phyloP scores from a whole-genome alignment of 2,113 vertebrate species.

The Lampris megalopsis region DNA sequence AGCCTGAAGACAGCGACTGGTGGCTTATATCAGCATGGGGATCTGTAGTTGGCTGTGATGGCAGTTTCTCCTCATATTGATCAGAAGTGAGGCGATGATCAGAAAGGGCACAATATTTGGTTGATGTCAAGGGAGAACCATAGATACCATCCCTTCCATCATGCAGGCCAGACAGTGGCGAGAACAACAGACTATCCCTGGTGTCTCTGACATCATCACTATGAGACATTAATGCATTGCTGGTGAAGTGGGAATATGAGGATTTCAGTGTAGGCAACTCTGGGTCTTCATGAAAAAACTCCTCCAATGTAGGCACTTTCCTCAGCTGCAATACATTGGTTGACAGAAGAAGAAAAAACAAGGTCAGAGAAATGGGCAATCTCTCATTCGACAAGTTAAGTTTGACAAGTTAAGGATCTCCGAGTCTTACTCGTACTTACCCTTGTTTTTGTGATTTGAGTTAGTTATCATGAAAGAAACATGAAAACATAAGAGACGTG shows the following conservation, averaged over 20 bases:
- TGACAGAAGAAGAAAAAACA: not conserved
- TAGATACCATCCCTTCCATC: constrained; percentile 10
- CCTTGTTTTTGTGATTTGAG: too few species aligned
- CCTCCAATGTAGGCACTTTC: constrained; percentile 71
- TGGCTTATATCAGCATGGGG: constrained; percentile 34
- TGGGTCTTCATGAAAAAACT: constrained; percentile 67
- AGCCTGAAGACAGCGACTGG: constrained; percentile 68
- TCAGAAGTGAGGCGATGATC: constrained; percentile 29
- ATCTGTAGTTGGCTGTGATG: constrained; percentile 14
- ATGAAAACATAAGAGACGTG: too few species aligned
- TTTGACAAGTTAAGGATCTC: too few species aligned
- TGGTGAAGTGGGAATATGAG: constrained; percentile 7
- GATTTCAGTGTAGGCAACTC: constrained; percentile 5
- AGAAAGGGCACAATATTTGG: constrained; percentile 46
- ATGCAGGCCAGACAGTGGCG: not conserved
- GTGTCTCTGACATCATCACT: not conserved
- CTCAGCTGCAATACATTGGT: constrained; percentile 62
- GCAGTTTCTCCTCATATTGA: constrained; percentile 23
- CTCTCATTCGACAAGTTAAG: not conserved
- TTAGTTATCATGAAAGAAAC: too few species aligned
- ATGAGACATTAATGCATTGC: constrained; percentile 3
- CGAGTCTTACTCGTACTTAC: too few species aligned
- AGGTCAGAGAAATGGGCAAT: not conserved
- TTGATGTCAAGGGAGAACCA: constrained; percentile 55
- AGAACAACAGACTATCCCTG: constrained; percentile 13